phyloP scores from a whole-genome alignment of 2,113 vertebrate species.

The Neogale vison region DNA sequence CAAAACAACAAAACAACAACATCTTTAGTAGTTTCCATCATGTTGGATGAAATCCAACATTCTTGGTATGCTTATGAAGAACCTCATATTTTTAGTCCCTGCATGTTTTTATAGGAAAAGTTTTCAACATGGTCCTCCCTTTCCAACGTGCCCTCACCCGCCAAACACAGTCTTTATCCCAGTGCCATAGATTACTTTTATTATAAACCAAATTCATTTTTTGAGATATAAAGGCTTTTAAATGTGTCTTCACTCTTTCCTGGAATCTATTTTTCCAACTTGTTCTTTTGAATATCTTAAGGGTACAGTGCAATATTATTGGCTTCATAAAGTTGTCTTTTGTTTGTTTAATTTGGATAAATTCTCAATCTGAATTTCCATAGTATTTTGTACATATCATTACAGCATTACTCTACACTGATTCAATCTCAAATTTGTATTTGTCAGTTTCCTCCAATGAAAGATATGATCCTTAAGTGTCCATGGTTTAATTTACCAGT shows the following conservation, averaged over 20 bases:
- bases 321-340: neutral
- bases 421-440: neutral
- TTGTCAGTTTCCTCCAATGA: neutral
- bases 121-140: neutral
- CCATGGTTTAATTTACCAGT: neutral
- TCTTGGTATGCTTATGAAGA: neutral
- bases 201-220: neutral
- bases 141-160: neutral
- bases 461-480: neutral
- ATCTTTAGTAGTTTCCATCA: neutral
- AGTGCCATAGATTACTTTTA: neutral
- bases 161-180: neutral
- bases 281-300: neutral
- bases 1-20: neutral
- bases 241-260: neutral
- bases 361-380: neutral
- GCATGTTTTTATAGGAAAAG: neutral
- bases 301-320: neutral
- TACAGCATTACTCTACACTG: neutral
- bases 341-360: neutral
- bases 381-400: neutral
- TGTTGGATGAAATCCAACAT: neutral
- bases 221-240: neutral
- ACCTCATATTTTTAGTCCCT: neutral
- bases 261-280: neutral